Evolutionary conservation across 2,888 invertebrate species (phyloP).

Genomic region (Cheilosia pagana): DNA sequence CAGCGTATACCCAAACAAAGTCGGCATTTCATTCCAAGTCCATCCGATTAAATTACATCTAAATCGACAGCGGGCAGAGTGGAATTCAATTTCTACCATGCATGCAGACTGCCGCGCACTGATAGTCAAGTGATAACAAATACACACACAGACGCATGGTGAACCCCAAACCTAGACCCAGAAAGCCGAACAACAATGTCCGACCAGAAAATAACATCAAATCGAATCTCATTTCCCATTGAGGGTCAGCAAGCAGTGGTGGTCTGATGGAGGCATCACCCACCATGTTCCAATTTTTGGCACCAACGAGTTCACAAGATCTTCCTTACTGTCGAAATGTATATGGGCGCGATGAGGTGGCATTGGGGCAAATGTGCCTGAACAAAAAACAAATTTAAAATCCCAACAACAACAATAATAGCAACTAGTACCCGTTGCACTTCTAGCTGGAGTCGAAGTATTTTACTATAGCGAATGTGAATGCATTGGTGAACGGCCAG

Average conservation of each 20-base stretch:
- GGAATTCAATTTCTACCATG: constrained; percentile 48
- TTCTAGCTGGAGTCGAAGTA: constrained; percentile 37
- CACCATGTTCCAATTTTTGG: constrained; percentile 47
- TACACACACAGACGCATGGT: constrained; percentile 59
- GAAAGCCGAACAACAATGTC: constrained; percentile 61
- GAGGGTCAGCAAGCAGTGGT: constrained; percentile 52
- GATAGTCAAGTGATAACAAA: constrained; percentile 61
- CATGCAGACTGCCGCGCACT: constrained; percentile 29
- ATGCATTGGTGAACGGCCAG: constrained; percentile 25
- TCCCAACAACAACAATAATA: constrained; percentile 3
- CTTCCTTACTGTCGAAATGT: constrained; percentile 28
- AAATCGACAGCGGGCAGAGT: constrained; percentile 46
- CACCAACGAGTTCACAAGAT: constrained; percentile 60
- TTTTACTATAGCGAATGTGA: constrained; percentile 6
- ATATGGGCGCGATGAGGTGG: constrained; percentile 7
- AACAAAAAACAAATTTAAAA: constrained; percentile 29
- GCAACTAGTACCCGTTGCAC: constrained; percentile 62
- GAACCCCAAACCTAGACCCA: constrained; percentile 62
- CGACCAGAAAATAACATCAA: constrained; percentile 67
- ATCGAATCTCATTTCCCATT: constrained; percentile 71
- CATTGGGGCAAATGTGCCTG: background rate
- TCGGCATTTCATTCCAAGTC: constrained; percentile 53
- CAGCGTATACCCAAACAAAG: constrained; percentile 17
- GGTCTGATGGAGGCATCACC: background rate
- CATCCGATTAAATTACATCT: constrained; percentile 66